phyloP scores from a whole-genome alignment of 1,140 invertebrate species.

The Drosophila rhopaloa region DNA sequence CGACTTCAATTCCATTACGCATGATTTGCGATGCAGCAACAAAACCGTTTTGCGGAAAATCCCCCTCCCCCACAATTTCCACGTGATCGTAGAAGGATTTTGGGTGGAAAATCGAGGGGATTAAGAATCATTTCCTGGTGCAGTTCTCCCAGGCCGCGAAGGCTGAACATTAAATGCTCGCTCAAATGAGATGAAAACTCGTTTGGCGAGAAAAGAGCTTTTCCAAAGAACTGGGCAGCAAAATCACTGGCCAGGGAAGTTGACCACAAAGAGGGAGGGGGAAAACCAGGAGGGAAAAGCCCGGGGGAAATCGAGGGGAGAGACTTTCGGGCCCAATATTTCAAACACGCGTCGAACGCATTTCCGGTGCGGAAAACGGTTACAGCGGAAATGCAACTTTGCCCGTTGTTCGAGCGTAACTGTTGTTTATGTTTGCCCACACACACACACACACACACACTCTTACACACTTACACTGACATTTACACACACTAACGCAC shows the following conservation, averaged over 20 bases:
- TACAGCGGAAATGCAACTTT: conserved; percentile 68
- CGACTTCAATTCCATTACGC: conserved; percentile 37
- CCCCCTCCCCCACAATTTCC: background rate
- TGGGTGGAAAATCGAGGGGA: conserved; percentile 18
- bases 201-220: background rate
- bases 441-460: conserved; percentile 28
- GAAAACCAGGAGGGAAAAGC: background rate
- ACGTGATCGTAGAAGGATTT: conserved; percentile 4
- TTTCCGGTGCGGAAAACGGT: conserved; percentile 64
- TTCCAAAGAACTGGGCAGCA: conserved; percentile 12
- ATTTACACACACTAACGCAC: conserved; percentile 15
- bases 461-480: background rate
- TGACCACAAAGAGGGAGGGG: conserved; percentile 22
- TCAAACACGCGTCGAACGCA: conserved; percentile 68
- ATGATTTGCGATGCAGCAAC: conserved; percentile 36
- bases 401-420: conserved; percentile 63
- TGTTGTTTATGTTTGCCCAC: conserved; percentile 62
- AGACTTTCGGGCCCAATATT: conserved; percentile 51
- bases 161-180: conserved; percentile 47
- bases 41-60: conserved; percentile 30
- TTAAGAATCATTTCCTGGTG: conserved; percentile 49
- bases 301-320: too few species aligned
- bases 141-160: conserved; percentile 13
- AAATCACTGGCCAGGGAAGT: conserved; percentile 23
- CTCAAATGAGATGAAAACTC: conserved; percentile 52